phyloP scores from a whole-genome alignment of 37 sponge, comb jelly and placozoan genomes.

The Ianthella basta region DNA sequence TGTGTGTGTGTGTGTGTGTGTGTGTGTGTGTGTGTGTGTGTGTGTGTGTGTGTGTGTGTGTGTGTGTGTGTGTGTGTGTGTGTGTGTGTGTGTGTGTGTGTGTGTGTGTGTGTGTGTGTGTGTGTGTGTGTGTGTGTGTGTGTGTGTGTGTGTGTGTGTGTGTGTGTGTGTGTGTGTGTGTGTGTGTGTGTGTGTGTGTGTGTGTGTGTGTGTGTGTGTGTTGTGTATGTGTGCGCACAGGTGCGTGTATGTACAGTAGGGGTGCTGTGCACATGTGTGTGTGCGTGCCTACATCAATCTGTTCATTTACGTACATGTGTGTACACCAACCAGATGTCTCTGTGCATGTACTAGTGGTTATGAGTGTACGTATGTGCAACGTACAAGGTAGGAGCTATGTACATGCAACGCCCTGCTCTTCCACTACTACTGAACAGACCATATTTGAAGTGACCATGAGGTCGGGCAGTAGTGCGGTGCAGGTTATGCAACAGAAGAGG shows the following conservation, averaged over 20 bases:
- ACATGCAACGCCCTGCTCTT: not conserved
- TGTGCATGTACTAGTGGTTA: no score
- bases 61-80: conserved; percentile 27
- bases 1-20: not conserved
- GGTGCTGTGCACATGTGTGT: not conserved
- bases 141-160: conserved; percentile 23
- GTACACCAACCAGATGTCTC: not conserved
- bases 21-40: conserved; percentile 26
- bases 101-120: not conserved
- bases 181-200: conserved; percentile 6
- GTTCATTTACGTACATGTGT: not conserved
- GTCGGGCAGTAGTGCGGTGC: conserved; percentile 43
- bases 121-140: not conserved
- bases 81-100: conserved; percentile 29
- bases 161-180: conserved; percentile 23
- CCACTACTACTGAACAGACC: conserved; percentile 39
- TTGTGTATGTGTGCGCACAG: not conserved
- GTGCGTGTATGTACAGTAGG: not conserved
- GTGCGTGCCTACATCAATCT: not conserved
- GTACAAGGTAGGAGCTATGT: no score
- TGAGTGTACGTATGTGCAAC: no score
- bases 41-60: conserved; percentile 9
- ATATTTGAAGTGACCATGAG: conserved; percentile 74
- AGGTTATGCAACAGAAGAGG: conserved; percentile 75
- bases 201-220: conserved; percentile 38